Evolutionary conservation across 2,113 vertebrate species (phyloP).

Genomic region (Rhynchomys soricoides): DNA sequence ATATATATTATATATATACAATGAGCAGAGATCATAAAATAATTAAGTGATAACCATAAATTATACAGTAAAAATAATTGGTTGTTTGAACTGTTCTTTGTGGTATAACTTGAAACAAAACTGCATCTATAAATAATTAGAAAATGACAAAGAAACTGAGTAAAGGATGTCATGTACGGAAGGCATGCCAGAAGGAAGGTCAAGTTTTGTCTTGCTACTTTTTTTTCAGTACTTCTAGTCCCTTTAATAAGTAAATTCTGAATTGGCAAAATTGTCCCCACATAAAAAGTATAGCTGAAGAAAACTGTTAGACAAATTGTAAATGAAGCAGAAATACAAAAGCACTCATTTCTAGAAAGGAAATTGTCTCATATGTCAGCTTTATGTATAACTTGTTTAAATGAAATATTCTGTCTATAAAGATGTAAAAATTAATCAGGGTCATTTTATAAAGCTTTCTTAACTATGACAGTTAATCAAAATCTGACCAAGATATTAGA

Average conservation of each 20-base stretch:
- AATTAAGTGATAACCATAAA: neutral
- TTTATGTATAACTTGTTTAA: neutral
- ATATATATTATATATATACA: too few relatives aligned
- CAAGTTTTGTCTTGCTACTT: neutral
- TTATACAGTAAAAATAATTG: neutral
- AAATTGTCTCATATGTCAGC: neutral
- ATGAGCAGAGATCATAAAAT: neutral
- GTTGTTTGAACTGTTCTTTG: neutral
- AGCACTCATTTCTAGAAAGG: neutral
- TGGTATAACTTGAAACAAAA: neutral
- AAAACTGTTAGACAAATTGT: neutral
- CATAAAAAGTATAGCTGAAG: neutral
- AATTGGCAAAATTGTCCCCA: neutral
- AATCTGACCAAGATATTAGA: neutral
- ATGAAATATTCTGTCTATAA: neutral
- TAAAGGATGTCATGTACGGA: neutral
- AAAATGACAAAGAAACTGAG: neutral
- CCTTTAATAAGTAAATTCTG: neutral
- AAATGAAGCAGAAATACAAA: neutral
- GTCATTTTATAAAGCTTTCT: neutral
- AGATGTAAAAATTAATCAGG: neutral
- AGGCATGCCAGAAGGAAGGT: neutral
- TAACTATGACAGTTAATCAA: neutral
- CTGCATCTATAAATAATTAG: neutral
- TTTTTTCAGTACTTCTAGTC: too few relatives aligned